Base-by-base conservation (phyloP, 2,888 invertebrate genomes). In the Saturnia pavonia region DNA sequence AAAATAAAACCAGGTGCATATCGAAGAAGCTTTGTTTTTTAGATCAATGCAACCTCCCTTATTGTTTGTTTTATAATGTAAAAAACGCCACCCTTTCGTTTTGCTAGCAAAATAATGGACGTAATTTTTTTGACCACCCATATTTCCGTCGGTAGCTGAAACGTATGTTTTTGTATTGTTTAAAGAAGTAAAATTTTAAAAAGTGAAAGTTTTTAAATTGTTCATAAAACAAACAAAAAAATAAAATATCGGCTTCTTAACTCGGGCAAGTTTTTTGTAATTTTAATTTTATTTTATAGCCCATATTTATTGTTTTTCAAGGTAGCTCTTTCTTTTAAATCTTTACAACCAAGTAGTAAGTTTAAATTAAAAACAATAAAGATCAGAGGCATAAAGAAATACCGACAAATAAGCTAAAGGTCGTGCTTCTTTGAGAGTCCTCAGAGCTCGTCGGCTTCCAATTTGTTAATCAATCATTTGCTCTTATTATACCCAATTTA, bases 1-100 rank as follows among this genome's bases (percentile, higher is more conserved):
- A 91, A 80, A 78, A 82, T 78, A 76, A 81, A 86, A 89, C 93
- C 93, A 94, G 93, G 94, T 94, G 93, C 87, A 80, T 82, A 75
- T 77, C 74, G 71, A 80, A 83, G 80, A 80, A 74, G 76, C 75
- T 78, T 87, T 86, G 85, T 89, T 91, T 91, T 92, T 91, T 89
- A 74, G 67, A 77, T 75, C 73, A 76, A 78, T 78, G 77, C 75
- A 80, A 80, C 76, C 72, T 75, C 71, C 72, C 69, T 73, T 78
- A 82, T 86, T 91, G 86, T 92, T 90, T 91, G 90, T 86, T 88
- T 87, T 88, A 81, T 87, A 83, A 87, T 87, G 83, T 68, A 54
- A 67, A 68, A 70, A 68, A 42, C 60, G 68, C 77, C 81, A 88
- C 91, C 91, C 89, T 88, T 90, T 88, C 78, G 77, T 78, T 78